phyloP scores from a whole-genome alignment of 2,888 invertebrate species.

The Dasypogon diadema region DNA sequence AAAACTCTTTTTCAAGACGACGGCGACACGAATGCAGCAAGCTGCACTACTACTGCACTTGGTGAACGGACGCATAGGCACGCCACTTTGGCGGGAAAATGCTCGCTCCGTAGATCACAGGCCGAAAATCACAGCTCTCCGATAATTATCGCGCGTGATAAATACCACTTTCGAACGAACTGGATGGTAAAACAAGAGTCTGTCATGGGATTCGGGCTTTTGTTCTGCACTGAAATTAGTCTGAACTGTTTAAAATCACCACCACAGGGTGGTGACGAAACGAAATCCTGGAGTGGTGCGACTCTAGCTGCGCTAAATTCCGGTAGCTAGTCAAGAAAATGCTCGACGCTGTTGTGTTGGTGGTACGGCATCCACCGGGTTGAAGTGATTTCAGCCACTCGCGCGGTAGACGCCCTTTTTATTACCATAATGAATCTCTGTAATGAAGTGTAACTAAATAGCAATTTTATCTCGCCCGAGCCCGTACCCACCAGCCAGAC shows the following conservation, averaged over 20 bases:
- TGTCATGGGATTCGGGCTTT: too few relatives aligned
- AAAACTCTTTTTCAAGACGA: conserved; percentile 63
- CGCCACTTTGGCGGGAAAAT: conserved; percentile 47
- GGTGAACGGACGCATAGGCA: conserved; percentile 16
- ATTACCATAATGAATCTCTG: conserved; percentile 42
- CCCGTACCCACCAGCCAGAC: conserved; percentile 50
- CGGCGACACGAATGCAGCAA: conserved; percentile 52
- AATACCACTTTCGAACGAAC: not conserved
- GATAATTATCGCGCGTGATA: not conserved
- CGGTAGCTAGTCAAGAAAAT: conserved; percentile 8
- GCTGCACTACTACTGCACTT: conserved; percentile 60
- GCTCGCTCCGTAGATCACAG: not conserved
- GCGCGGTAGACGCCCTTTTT: conserved; percentile 36
- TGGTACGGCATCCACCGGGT: too few relatives aligned
- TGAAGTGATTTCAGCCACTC: not conserved
- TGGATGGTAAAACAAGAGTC: too few relatives aligned
- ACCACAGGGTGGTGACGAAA: conserved; percentile 17
- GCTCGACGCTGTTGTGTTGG: too few relatives aligned
- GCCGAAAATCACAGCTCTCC: not conserved
- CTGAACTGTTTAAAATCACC: not conserved
- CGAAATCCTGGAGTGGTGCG: too few relatives aligned
- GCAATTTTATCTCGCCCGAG: conserved; percentile 43
- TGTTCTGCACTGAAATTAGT: not conserved
- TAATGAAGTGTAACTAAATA: conserved; percentile 45
- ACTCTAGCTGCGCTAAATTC: not conserved